phyloP scores from a whole-genome alignment of 2,113 vertebrate genomes.

The Circaetus gallicus region DNA sequence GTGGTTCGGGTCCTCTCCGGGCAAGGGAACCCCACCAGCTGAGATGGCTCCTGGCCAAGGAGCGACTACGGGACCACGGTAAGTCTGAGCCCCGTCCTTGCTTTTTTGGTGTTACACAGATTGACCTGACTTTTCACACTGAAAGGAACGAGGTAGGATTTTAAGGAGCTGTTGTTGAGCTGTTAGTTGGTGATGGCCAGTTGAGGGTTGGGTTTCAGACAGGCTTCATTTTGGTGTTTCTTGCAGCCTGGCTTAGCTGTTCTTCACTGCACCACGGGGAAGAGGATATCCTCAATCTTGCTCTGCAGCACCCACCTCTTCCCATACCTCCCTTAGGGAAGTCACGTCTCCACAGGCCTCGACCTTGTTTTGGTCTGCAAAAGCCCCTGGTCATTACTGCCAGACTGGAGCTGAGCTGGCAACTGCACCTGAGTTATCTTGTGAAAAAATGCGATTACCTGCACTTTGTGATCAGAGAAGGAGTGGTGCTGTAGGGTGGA shows the following conservation, averaged over 20 bases:
- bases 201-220: not conserved
- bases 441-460: accelerated
- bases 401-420: not conserved
- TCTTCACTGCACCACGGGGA: accelerated
- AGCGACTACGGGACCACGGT: accelerated
- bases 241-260: not conserved
- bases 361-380: not conserved
- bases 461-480: conserved; percentile 18
- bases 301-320: not conserved
- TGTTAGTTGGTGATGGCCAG: not conserved
- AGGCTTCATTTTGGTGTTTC: not conserved
- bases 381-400: not conserved
- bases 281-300: accelerated
- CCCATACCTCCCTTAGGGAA: not conserved
- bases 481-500: conserved; percentile 27
- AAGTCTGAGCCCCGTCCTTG: not conserved
- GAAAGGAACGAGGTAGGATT: not conserved
- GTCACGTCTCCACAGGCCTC: not conserved
- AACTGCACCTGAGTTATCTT: not conserved
- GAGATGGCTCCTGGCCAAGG: not conserved
- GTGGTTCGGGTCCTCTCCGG: not conserved
- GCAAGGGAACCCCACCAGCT: not conserved
- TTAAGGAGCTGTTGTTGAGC: not conserved
- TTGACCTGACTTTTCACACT: not conserved
- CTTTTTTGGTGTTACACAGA: not conserved